Percentiles rank a stretch among this genome's conserved stretches.
Evolutionary conservation across 2,113 vertebrate genomes (phyloP).

Genomic region (Galemys pyrenaicus): DNA sequence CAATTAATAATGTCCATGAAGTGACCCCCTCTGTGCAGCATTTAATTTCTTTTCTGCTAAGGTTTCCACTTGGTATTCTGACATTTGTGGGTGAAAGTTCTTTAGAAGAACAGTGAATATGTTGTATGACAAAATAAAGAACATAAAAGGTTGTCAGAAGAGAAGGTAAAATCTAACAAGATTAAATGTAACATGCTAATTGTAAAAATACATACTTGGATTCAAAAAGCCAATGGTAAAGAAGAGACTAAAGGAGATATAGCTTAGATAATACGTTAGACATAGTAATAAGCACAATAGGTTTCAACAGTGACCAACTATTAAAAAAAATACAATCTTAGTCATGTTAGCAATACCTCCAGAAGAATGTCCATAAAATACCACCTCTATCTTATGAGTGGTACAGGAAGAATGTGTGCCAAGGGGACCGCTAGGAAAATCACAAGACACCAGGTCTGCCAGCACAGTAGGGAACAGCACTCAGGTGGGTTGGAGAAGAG

Average conservation of each 20-base stretch:
- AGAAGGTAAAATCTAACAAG: not conserved
- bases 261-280: not conserved
- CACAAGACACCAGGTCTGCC: not conserved
- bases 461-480: not conserved
- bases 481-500: not conserved
- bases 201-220: not conserved
- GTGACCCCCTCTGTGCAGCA: not conserved
- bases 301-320: not conserved
- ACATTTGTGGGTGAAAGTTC: not conserved
- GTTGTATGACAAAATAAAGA: not conserved
- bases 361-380: not conserved
- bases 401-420: not conserved
- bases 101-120: not conserved
- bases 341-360: not conserved
- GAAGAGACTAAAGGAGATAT: not conserved
- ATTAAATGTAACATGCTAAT: conserved; percentile 1
- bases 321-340: not conserved
- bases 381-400: not conserved
- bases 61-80: not conserved
- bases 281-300: not conserved
- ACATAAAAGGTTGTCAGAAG: not conserved
- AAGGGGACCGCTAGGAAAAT: not conserved
- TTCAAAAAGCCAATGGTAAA: conserved; percentile 19
- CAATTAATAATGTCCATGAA: not conserved
- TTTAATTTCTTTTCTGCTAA: conserved; percentile 17